These are phyloP conservation scores for Carpatolechia fugitivella DNA, from an alignment of 2,888 invertebrate genomes.

Conservation along the genomic window DNA sequence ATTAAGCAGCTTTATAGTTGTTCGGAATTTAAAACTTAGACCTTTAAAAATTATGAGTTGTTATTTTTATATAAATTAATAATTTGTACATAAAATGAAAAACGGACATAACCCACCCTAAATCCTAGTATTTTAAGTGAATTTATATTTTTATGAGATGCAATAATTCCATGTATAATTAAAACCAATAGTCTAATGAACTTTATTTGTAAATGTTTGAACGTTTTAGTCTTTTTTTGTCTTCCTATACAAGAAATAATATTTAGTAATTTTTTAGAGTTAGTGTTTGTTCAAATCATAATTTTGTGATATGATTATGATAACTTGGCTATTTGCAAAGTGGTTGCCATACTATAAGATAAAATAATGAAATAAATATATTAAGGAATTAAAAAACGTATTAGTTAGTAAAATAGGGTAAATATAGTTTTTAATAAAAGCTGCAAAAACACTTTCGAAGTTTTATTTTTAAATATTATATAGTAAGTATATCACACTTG, in stretches of 20 bases:
- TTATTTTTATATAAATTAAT: slow-evolving; percentile 6
- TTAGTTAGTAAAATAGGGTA: slow-evolving; percentile 2
- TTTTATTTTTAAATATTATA: slow-evolving; percentile 7
- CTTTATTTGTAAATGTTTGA: neutral
- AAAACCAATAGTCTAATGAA: neutral
- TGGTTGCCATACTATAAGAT: slow-evolving; percentile 10
- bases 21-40: neutral
- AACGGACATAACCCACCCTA: slow-evolving; percentile 76
- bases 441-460: slow-evolving; percentile 2
- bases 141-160: slow-evolving; percentile 14
- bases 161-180: neutral
- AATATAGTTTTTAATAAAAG: slow-evolving; percentile 8
- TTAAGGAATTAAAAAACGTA: neutral
- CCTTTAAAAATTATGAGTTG: neutral
- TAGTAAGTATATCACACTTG: slow-evolving; percentile 9
- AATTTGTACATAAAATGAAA: slow-evolving; percentile 50
- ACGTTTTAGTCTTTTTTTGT: neutral
- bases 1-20: neutral
- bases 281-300: neutral
- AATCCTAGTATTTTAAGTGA: slow-evolving; percentile 53
- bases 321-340: slow-evolving; percentile 4
- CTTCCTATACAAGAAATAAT: slow-evolving; percentile 1
- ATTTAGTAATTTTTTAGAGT: neutral
- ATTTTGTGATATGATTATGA: slow-evolving; percentile 10
- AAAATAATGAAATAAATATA: neutral